A percentile compares a stretch with the other conserved stretches of the same genome.
Evolutionary conservation across 2,888 invertebrate genomes (phyloP).

Genomic region (Heliconius erato): DNA sequence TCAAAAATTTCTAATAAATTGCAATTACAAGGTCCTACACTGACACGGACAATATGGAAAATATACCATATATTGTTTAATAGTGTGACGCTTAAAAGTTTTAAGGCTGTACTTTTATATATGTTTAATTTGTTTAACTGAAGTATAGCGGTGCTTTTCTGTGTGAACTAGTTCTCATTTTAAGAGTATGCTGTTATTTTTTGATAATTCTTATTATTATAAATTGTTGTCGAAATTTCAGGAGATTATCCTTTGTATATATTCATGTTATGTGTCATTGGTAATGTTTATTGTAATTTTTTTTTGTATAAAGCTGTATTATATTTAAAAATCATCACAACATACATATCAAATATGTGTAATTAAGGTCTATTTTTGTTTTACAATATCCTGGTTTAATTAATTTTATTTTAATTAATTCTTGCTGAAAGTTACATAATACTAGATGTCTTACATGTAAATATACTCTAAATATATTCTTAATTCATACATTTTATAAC

Average conservation of each 20-base stretch:
- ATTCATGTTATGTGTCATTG: constrained; percentile 48
- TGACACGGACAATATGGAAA: neutral
- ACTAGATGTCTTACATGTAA: neutral
- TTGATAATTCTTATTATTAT: constrained; percentile 26
- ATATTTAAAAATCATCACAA: constrained; percentile 7
- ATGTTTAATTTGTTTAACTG: constrained; percentile 17
- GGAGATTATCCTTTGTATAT: constrained; percentile 35
- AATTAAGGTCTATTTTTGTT: neutral
- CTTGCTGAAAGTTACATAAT: neutral
- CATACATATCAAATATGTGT: constrained; percentile 16
- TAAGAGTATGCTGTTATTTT: constrained; percentile 40
- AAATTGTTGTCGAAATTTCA: constrained; percentile 32
- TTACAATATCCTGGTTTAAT: neutral
- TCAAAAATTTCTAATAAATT: no score
- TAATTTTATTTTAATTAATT: neutral
- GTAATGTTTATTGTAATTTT: constrained; percentile 30
- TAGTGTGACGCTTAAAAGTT: constrained; percentile 11
- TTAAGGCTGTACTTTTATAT: constrained; percentile 24
- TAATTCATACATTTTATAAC: neutral
- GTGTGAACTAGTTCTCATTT: constrained; percentile 30
- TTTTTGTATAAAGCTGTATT: neutral
- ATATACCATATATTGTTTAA: constrained; percentile 14
- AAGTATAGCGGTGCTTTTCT: constrained; percentile 12
- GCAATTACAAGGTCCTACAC: no score
- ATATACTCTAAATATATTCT: neutral